Base-by-base conservation (phyloP, 2,797 vertebrate genomes). In the Ispidina picta region DNA sequence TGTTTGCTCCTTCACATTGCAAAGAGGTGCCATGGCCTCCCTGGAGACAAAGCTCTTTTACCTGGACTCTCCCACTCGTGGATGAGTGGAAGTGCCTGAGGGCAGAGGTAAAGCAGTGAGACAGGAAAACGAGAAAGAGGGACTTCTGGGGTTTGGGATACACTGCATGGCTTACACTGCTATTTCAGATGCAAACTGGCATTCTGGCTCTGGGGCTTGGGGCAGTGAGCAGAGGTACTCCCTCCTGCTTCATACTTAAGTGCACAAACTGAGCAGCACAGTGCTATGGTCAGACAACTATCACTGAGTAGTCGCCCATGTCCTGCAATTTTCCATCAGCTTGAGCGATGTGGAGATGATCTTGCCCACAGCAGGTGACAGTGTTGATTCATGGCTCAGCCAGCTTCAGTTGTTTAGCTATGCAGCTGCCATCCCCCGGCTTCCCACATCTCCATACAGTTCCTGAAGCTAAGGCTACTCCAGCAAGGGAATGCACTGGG, bases 321-420 rank as follows among this genome's bases (percentile, higher is more conserved):
- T 8, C 70, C 73, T 69, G 88, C 87, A 35, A 52, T 3, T 46
- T 49, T 35, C 70, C 74, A n/a, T 17, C 6, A 15, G 66, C 60
- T 83, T 11, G 76, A 56, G 26, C 0, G 1, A 68, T 0, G 4
- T 83, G 65, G 64, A 94, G 77, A 84, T 92, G 56, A 33, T 83
- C 83, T 28, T 62, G 62, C 89, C 89, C 94, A 85, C 96, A 93
- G 96, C 91, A 96, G 94, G 95, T 96, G 95, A 94, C 95, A 96
- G 89, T 94, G 91, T 96, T 92, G 94, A 86, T 96, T 94, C 95
- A 59, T 74, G 78, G 88, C 82, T 96, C 86, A 85, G 83, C 12
- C 69, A 72, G 83, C 48, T 18, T 17, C 0, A 14, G 51, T 92
- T 94, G 76, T 85, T 96, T 95, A 96, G 86, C 80, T 95, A 95